Base-by-base conservation (phyloP, 2,113 vertebrate species). In the Maccullochella peelii region DNA sequence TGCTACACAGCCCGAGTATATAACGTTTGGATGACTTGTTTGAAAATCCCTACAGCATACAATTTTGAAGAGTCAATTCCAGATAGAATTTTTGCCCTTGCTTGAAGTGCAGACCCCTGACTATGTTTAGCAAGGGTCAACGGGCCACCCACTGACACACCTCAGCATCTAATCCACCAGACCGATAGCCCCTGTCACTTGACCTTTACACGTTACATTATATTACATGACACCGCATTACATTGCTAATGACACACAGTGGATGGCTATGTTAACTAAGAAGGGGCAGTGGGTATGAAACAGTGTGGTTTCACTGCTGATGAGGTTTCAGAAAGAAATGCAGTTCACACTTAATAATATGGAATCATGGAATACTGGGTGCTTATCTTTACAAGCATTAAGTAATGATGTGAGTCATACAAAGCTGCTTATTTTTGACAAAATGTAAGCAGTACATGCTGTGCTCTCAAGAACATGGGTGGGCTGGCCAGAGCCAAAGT, bases 391-490 rank as follows among this genome's bases (percentile, higher is more conserved):
- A 23, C 42, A 33, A 44, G 18, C 5, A 8, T 58, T 59, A 82
- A 76, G 44, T 33, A 47, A 83, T 79, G 71, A 57, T 4, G n/a
- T 77, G 68, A 84, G 47, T 83, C 81, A 73, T 47, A n/a, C 44
- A 73, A 79, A 86, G 74, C 30, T 62, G 80, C 54, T 73, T 36
- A 69, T 80, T 63, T 73, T 73, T 70, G 52, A 73, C 75, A 49
- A 80, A 86, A 80, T 74, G 58, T 67, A 78, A 85, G 84, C 75
- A 72, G 61, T 8, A 75, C 85, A 87, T 44, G 73, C 83, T 89
- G 88, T 87, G 77, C 79, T 84, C 70, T 47, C 44, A 71, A 70
- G 86, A 79, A 86, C 88, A 84, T 58, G 82, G 86, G 82, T 78
- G 85, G 80, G 65, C 74, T 36, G 88, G 73, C 71, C 78, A 50